Evolutionary conservation across 64 coral and sea anemone genomes (phyloP), one percentile per base, ranked within the genome.

Genomic region (Orbicella faveolata): DNA sequence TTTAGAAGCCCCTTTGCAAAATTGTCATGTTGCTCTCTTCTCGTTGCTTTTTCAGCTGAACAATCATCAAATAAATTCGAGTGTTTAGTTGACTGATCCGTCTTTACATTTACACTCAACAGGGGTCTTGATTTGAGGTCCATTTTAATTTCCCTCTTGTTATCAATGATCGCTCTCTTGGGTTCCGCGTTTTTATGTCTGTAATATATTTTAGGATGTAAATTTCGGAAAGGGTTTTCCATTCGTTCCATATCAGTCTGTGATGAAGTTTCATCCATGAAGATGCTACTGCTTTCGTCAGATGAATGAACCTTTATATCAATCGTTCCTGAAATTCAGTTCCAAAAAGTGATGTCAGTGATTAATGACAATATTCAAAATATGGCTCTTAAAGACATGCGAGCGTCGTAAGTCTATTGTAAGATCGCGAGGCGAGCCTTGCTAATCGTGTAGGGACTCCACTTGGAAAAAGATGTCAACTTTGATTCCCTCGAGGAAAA

Each of bases 171-270:
- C 12, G 25, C 14, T 85, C 30, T 85, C 10, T 15, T 85, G 35
- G 65, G 72, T 19, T 23, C 21, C 36, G 41, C 21, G 21, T 52
- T 52, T 73, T 72, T 70, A 21, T 85, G 64, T 25, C 82, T 53
- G 36, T 52, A 44, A 25, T 85, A 85, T 15, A 85, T 41, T 73
- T 85, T 85, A 13, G 82, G 64, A 44, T 85, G 82, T 9, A 85
- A 44, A 73, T 85, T 85, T 72, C 2, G 63, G 6, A 85, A 85
- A 9, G 82, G 82, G 52, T 85, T 85, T 72, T 85, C 21, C 37
- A 72, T 73, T n/a, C 64, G 37, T 10, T 85, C 65, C 39, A 72
- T n/a, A 52, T 70, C 37, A 25, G 82, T 23, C 12, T 30, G 34
- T 23, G 25, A 11, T 72, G 36, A 52, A 52, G 21, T 11, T 13